Evolutionary conservation across 2,113 vertebrate genomes (phyloP), one percentile per base, ranked within the genome.

Genomic region (Phodopus roborovskii): DNA sequence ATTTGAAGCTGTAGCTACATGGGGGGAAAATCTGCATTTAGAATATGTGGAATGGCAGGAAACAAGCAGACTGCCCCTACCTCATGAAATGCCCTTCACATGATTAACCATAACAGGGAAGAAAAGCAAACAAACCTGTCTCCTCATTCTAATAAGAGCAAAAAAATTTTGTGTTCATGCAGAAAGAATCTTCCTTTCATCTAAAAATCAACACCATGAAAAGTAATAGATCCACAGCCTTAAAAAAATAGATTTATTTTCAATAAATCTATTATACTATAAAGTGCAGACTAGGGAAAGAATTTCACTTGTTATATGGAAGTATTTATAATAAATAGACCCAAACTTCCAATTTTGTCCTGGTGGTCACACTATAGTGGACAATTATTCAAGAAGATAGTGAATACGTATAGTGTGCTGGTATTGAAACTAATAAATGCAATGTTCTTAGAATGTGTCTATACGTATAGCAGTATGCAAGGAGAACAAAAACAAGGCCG

Each of bases 161-260:
- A 87, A 7, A 36, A 7, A 66, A 86, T 79, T 79, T 82, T 77
- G n/a, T 33, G 33, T 62, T 11, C 3, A 0, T 75, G n/a, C 1
- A 71, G 64, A 78, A 48, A 58, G 3, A 70, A 50, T 88, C 20
- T 74, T 83, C 53, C 12, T 96, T 88, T 95, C 36, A 33, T 84
- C 64, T 93, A 71, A 93, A 97, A 36, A 39, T 24, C 58, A 94
- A 68, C 5, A 81, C 15, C 5, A 81, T 42, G 22, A 85, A 90
- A 93, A 93, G 30, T 68, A 93, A 96, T 92, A 92, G 60, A 96
- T 77, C 90, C 89, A 58, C 71, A 71, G 45, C 15, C 56, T 50
- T 92, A 88, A 58, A 92, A 8, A 58, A 3, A 50, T 84, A 15
- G 13, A 16, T 62, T 93, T 91, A 74, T 89, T 87, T 75, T 93